Percentiles rank a stretch among this genome's conserved stretches.
Conservation (phyloP, 2,113 vertebrate genomes). For the Equus quagga region DNA sequence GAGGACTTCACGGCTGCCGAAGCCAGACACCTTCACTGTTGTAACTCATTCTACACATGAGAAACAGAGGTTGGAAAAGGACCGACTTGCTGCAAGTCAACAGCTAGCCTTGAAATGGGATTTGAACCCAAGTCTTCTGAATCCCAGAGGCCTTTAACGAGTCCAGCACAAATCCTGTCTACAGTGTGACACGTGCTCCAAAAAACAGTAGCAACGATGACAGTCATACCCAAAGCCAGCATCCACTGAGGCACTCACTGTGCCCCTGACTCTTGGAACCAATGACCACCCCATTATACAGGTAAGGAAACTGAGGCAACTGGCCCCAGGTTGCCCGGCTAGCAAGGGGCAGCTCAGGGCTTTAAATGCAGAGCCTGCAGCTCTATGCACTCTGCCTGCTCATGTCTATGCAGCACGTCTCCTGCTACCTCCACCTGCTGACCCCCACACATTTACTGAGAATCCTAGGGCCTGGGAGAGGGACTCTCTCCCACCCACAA, state of each 20-base stretch:
- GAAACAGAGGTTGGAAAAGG: not conserved
- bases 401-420: not conserved
- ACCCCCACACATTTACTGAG: not conserved
- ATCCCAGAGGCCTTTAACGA: not conserved
- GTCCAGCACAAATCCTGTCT: not conserved
- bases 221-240: not conserved
- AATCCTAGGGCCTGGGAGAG: not conserved
- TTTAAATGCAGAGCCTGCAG: not conserved
- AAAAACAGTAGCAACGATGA: accelerated
- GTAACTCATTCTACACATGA: not conserved
- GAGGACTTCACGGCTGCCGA: not conserved
- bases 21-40: not conserved
- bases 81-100: not conserved
- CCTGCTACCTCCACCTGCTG: not conserved
- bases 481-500: not conserved
- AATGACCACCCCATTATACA: not conserved
- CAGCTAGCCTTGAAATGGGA: not conserved
- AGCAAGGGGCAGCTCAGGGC: not conserved
- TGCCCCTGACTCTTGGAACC: not conserved
- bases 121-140: not conserved
- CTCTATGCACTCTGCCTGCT: not conserved
- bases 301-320: not conserved
- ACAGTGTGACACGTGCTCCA: not conserved
- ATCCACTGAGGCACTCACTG: not conserved
- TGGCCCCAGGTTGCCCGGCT: not conserved